phyloP scores from a whole-genome alignment of 1,140 invertebrate genomes.

The Rhagoletis pomonella region DNA sequence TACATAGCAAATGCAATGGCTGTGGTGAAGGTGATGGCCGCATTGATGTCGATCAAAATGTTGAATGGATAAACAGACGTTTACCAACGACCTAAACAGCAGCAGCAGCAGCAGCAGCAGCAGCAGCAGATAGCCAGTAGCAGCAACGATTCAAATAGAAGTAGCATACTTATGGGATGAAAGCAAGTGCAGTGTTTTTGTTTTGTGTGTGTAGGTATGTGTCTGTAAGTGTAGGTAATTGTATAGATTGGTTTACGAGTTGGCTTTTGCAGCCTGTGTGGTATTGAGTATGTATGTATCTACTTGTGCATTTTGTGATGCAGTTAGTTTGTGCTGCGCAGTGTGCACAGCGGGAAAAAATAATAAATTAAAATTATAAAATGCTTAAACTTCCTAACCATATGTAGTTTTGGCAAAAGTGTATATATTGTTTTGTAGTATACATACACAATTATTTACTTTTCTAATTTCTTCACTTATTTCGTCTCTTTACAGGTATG shows the following conservation, averaged over 20 bases:
- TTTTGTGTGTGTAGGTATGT: neutral
- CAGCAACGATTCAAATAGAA: conserved; percentile 22
- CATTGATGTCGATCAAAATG: conserved; percentile 47
- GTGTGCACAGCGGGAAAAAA: neutral
- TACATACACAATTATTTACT: too few relatives aligned
- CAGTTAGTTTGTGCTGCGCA: neutral
- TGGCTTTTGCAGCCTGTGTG: neutral
- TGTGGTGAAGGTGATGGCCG: conserved; percentile 54
- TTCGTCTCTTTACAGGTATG: too few relatives aligned
- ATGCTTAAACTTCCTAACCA: too few relatives aligned
- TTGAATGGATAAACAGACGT: conserved; percentile 51
- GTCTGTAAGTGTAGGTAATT: conserved; percentile 37
- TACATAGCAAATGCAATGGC: neutral
- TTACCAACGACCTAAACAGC: conserved; percentile 38
- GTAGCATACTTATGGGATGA: conserved; percentile 45
- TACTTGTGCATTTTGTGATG: neutral
- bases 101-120: neutral
- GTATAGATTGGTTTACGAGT: conserved; percentile 47
- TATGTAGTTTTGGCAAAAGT: too few relatives aligned
- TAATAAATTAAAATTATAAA: neutral
- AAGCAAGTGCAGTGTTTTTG: neutral
- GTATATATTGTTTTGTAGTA: too few relatives aligned
- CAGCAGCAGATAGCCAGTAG: neutral
- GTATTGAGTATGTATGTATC: too few relatives aligned
- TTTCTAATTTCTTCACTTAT: too few relatives aligned